Evolutionary conservation across 1,140 invertebrate species (phyloP), one percentile per base, ranked within the genome.

Genomic region (Orchesella cincta): DNA sequence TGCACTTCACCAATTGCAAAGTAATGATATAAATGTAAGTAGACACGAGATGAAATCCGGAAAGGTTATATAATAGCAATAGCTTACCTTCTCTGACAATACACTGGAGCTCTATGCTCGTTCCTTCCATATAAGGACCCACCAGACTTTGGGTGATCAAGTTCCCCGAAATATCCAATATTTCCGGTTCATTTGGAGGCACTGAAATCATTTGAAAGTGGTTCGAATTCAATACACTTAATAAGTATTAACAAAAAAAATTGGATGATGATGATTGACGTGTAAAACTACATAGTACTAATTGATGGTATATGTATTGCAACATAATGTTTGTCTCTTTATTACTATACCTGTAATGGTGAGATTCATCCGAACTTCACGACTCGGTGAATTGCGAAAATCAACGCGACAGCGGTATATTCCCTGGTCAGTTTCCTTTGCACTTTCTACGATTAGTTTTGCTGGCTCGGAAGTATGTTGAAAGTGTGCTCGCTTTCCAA

Each of bases 401-500:
- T 90, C 89, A 29, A 90, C 89, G 78, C 89, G 83, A 82, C 89
- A 90, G 35, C 88, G 83, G 83, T 89, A 90, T 70, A 88, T 84
- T 28, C 88, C 88, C 64, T 88, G 86, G 79, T 90, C 89, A 8
- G 81, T 84, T 52, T 85, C 82, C 77, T 86, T 83, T 14, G 88
- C 85, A 36, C 86, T 85, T 76, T 87, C 85, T 70, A 90, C 85
- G 74, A 86, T 85, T 75, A 89, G 85, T 78, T 86, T 84, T 23
- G 88, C 87, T 2, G 87, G 86, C 57, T 84, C 84, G 31, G 84
- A 83, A 31, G 82, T 83, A 28, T 91, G 90, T n/a, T 91, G 89
- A 84, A 94, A 94, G 85, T 92, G 92, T 0, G 90, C 89, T 57
- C 92, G 87, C 36, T 89, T 88, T 26, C 92, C 93, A 76, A 94